Evolutionary conservation across 2,113 vertebrate genomes (phyloP).

Genomic region (Neodontobutis hainanensis): DNA sequence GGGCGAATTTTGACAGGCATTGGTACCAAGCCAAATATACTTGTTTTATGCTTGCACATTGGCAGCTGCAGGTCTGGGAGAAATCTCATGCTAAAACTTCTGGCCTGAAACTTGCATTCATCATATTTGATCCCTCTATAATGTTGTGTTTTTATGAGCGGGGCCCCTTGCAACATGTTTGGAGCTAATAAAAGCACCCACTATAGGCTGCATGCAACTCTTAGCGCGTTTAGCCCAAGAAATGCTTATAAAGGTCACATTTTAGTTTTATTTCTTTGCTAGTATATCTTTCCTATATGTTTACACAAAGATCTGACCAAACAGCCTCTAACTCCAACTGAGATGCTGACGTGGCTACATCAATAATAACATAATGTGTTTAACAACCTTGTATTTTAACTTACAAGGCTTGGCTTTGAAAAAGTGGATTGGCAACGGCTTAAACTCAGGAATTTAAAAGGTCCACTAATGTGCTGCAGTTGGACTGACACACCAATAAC

Average conservation of each 20-base stretch:
- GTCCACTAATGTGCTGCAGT: slow-evolving; percentile 6
- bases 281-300: too few relatives aligned
- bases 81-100: slow-evolving; percentile 31
- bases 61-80: slow-evolving; percentile 30
- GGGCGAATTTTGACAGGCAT: slow-evolving; percentile 48
- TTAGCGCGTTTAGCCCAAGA: neutral
- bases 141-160: slow-evolving; percentile 21
- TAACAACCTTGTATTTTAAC: neutral
- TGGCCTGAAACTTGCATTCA: slow-evolving; percentile 46
- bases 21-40: slow-evolving; percentile 56
- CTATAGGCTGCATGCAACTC: neutral
- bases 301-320: too few relatives aligned
- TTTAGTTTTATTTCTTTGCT: neutral
- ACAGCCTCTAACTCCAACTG: neutral
- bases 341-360: neutral
- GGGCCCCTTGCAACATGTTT: slow-evolving; percentile 20
- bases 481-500: slow-evolving; percentile 11
- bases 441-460: slow-evolving; percentile 8
- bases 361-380: neutral
- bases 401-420: neutral
- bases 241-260: neutral
- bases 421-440: neutral
- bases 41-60: slow-evolving; percentile 37
- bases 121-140: slow-evolving; percentile 24
- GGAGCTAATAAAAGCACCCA: neutral